These are phyloP conservation scores for Brevipalpus yothersi DNA, from an alignment of 1,140 invertebrate species.

Conservation along the genomic window DNA sequence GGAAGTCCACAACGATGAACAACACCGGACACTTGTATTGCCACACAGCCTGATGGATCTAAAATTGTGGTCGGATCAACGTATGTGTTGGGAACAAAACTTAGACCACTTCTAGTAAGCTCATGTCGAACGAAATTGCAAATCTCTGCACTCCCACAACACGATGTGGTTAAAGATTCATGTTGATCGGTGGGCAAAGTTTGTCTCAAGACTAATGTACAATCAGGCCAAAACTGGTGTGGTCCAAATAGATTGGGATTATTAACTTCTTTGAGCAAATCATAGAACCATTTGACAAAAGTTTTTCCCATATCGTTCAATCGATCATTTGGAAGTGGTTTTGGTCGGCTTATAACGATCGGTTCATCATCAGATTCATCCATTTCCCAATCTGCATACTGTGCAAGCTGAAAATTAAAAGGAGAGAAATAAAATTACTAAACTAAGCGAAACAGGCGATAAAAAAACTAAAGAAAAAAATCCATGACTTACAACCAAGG, in stretches of 20 bases:
- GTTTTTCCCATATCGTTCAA: background rate
- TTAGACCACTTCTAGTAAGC: too few relatives aligned
- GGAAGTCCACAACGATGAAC: background rate
- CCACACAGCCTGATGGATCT: background rate
- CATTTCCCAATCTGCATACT: background rate
- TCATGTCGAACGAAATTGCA: background rate
- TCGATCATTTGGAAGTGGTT: background rate
- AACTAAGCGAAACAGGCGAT: background rate
- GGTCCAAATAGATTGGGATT: background rate
- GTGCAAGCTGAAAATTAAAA: background rate
- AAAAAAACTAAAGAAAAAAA: background rate
- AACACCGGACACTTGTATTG: background rate
- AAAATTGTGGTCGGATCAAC: background rate
- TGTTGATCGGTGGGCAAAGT: background rate
- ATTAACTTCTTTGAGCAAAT: background rate
- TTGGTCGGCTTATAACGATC: background rate
- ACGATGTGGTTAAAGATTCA: background rate
- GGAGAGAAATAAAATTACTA: background rate
- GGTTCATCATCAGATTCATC: background rate
- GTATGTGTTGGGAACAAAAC: background rate
- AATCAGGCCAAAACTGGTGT: background rate
- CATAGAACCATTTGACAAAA: background rate
- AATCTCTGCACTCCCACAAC: background rate
- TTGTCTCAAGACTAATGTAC: background rate
- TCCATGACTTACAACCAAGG: too few relatives aligned